Conservation (phyloP, 2,888 invertebrate genomes). For the Ormia ochracea region DNA sequence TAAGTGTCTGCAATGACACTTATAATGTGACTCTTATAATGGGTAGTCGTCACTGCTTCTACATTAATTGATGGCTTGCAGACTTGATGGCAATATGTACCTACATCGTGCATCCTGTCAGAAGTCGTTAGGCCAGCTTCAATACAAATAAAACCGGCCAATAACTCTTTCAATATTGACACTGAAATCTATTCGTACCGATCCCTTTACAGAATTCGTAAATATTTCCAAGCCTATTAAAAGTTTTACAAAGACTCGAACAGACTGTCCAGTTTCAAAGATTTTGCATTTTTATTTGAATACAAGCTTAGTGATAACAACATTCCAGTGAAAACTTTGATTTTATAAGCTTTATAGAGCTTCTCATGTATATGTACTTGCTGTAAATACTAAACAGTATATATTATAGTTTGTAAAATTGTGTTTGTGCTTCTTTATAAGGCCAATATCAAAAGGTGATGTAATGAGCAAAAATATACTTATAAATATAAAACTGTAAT, state of each 20-base stretch:
- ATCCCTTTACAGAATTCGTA: not conserved
- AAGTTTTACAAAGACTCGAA: not conserved
- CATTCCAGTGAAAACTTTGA: slow-evolving; percentile 38
- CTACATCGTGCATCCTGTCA: too few species aligned
- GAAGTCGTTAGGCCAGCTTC: too few species aligned
- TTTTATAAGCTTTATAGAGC: slow-evolving; percentile 12
- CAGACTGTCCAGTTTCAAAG: not conserved
- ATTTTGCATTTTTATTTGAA: not conserved
- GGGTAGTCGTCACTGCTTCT: too few species aligned
- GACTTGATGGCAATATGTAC: too few species aligned
- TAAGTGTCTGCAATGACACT: too few species aligned
- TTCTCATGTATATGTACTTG: not conserved
- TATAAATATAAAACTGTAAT: too few species aligned
- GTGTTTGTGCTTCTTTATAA: not conserved
- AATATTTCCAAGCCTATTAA: not conserved
- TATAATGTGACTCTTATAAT: too few species aligned
- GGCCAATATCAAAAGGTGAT: slow-evolving; percentile 8
- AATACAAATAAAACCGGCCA: too few species aligned
- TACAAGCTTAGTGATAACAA: slow-evolving; percentile 17
- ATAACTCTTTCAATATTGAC: too few species aligned
- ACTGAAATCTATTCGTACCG: too few species aligned
- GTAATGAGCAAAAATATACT: slow-evolving; percentile 45
- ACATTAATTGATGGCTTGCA: too few species aligned
- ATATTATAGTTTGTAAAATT: not conserved
- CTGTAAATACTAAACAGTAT: not conserved